phyloP scores from a whole-genome alignment of 2,113 vertebrate genomes.

The Lipotes vexillifer region DNA sequence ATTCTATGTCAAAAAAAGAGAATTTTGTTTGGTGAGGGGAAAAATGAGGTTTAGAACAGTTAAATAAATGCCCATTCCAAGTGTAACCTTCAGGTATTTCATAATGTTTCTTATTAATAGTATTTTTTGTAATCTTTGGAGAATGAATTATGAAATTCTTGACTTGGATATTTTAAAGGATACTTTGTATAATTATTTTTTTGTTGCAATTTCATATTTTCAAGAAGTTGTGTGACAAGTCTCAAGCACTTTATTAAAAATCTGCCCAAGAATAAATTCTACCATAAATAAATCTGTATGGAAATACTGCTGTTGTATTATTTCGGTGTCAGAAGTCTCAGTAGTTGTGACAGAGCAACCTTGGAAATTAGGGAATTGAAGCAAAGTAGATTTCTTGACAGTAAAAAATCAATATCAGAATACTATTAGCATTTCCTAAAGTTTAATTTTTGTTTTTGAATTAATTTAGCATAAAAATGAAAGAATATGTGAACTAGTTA shows the following conservation, averaged over 20 bases:
- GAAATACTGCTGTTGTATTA: background rate
- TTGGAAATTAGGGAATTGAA: background rate
- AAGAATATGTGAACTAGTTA: background rate
- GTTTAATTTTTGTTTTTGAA: background rate
- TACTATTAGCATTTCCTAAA: background rate
- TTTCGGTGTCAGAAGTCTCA: background rate
- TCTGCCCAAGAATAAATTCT: conserved; percentile 4
- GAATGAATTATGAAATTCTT: background rate
- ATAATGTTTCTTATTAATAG: background rate
- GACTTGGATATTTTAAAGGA: conserved; percentile 19
- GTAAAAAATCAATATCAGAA: background rate
- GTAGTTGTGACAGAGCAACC: background rate
- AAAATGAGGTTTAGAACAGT: background rate
- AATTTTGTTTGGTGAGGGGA: background rate
- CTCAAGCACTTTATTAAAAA: conserved; percentile 36
- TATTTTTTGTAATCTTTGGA: background rate
- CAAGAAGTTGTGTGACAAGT: background rate
- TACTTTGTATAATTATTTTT: background rate
- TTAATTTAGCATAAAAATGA: background rate
- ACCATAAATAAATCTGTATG: background rate
- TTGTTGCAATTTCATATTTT: background rate
- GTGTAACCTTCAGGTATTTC: background rate
- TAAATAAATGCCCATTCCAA: background rate
- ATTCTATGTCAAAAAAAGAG: background rate
- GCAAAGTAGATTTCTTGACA: background rate